phyloP scores from a whole-genome alignment of 2,113 vertebrate genomes.

The Chaetodon trifascialis region DNA sequence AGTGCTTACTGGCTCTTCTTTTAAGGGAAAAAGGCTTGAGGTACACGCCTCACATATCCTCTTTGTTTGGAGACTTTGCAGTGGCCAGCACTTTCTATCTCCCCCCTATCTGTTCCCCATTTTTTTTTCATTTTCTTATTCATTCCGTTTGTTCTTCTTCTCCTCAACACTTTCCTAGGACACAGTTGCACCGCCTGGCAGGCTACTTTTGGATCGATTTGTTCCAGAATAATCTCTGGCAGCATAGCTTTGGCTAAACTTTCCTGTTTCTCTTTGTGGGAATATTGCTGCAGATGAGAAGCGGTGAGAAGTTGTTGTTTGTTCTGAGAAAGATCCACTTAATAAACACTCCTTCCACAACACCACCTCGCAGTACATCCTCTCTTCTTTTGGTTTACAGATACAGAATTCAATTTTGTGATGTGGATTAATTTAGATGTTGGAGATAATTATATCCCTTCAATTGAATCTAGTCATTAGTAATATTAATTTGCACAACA shows the following conservation, averaged over 20 bases:
- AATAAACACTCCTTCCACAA: conserved; percentile 16
- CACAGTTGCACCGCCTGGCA: conserved; percentile 69
- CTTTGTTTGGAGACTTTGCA: conserved; percentile 88
- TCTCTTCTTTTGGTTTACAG: conserved; percentile 20
- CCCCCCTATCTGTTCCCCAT: conserved; percentile 76
- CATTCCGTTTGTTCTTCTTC: conserved; percentile 81
- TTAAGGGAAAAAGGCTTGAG: conserved; percentile 84
- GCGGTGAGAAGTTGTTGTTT: conserved; percentile 41
- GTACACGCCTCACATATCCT: conserved; percentile 84
- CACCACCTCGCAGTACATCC: conserved; percentile 1
- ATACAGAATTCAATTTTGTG: conserved; percentile 23
- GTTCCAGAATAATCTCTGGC: conserved; percentile 79
- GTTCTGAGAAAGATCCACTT: conserved; percentile 6
- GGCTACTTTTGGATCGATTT: conserved; percentile 79
- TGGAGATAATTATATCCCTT: not conserved
- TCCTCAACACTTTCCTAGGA: conserved; percentile 74
- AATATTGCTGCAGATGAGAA: conserved; percentile 26
- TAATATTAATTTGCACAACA: conserved; percentile 14
- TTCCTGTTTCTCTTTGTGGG: conserved; percentile 63
- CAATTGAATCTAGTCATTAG: not conserved
- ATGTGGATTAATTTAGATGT: conserved; percentile 20
- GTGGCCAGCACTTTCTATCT: conserved; percentile 86
- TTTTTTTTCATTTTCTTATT: conserved; percentile 81
- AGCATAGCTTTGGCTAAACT: conserved; percentile 68
- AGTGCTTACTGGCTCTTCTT: conserved; percentile 87